These are phyloP conservation scores for Aphaenogaster ashmeadi DNA, from an alignment of 1,140 invertebrate species.

Conservation along the genomic window DNA sequence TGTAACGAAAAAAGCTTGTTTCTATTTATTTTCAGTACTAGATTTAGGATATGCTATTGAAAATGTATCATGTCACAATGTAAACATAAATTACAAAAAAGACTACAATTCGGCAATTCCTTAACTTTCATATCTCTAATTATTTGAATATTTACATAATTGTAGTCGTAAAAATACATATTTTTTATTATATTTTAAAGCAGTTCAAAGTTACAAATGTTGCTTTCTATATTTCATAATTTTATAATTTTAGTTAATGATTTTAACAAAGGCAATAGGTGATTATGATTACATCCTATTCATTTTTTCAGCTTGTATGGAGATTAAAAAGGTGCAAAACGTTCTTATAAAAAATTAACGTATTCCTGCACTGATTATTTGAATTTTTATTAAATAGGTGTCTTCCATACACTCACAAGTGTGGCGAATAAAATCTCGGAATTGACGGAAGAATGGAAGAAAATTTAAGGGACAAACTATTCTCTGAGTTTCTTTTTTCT, in stretches of 20 bases:
- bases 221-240: conserved; percentile 81
- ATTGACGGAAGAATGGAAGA: conserved; percentile 25
- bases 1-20: conserved; percentile 76
- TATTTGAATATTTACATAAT: conserved; percentile 54
- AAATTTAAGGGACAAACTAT: conserved; percentile 22
- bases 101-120: conserved; percentile 29
- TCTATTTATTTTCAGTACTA: conserved; percentile 57
- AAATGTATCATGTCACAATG: conserved; percentile 23
- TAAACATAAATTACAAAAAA: conserved; percentile 30
- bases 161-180: not conserved
- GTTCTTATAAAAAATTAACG: not conserved
- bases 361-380: conserved; percentile 17
- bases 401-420: not conserved
- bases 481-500: not conserved
- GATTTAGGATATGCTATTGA: conserved; percentile 38
- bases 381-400: conserved; percentile 50
- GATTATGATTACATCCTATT: conserved; percentile 62
- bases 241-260: conserved; percentile 72
- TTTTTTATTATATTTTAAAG: conserved; percentile 43
- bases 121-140: conserved; percentile 27
- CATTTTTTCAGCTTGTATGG: conserved; percentile 64
- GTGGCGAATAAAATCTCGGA: not conserved
- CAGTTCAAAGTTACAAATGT: conserved; percentile 80
- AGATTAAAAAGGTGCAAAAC: conserved; percentile 22
- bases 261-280: conserved; percentile 65